These are phyloP conservation scores for Potamilus streckersoni DNA, from an alignment of 1,140 invertebrate genomes.

Conservation along the genomic window DNA sequence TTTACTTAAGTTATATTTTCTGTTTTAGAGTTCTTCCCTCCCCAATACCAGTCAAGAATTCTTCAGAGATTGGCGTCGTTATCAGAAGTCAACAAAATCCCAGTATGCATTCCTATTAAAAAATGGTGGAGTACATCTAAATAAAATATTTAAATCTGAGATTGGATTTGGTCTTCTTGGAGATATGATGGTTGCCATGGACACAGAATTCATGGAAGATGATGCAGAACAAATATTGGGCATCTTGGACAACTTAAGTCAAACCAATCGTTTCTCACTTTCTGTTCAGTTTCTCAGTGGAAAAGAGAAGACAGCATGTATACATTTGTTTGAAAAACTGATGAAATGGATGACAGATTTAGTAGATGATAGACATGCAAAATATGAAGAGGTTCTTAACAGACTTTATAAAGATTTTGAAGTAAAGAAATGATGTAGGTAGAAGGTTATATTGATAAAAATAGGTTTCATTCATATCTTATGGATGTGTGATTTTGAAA, in stretches of 20 bases:
- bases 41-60: constrained; percentile 20
- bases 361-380: not conserved
- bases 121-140: constrained; percentile 11
- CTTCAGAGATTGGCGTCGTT: constrained; percentile 24
- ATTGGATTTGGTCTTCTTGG: constrained; percentile 32
- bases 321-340: constrained; percentile 16
- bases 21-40: constrained; percentile 6
- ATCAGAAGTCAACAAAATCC: constrained; percentile 12
- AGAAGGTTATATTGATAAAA: too few relatives aligned
- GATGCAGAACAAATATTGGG: not conserved
- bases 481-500: too few relatives aligned
- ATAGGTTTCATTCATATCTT: too few relatives aligned
- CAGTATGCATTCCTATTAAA: constrained; percentile 25
- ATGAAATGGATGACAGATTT: not conserved
- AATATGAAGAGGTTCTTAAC: not conserved
- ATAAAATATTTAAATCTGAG: constrained; percentile 24
- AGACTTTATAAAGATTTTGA: too few relatives aligned
- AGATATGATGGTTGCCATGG: constrained; percentile 21
- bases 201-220: constrained; percentile 12
- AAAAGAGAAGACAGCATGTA: constrained; percentile 16
- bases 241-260: constrained; percentile 12
- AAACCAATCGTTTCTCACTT: constrained; percentile 26
- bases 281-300: constrained; percentile 29
- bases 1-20: not conserved
- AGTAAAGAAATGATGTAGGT: too few relatives aligned